A percentile compares a stretch with the other conserved stretches of the same genome.
phyloP scores from a whole-genome alignment of 92 coral and sea anemone genomes.

The Umimayanthus chanpuru region DNA sequence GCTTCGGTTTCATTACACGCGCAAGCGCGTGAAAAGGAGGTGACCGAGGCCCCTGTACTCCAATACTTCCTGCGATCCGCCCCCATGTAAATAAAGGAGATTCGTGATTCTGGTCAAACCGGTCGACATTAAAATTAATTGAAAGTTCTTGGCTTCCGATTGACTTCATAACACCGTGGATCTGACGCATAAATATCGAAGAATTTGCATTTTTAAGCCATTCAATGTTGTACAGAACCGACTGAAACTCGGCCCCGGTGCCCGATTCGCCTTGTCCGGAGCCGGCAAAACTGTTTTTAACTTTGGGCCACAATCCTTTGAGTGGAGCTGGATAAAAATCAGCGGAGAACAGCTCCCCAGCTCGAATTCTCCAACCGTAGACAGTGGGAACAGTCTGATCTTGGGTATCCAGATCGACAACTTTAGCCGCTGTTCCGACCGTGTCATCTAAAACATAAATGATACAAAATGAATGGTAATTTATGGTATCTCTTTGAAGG shows the following conservation, averaged over 20 bases:
- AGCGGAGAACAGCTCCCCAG: too few relatives aligned
- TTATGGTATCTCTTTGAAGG: too few relatives aligned
- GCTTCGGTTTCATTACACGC: slow-evolving; percentile 48
- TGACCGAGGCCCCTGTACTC: too few relatives aligned
- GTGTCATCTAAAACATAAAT: too few relatives aligned
- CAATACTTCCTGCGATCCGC: too few relatives aligned
- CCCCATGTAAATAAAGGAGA: slow-evolving; percentile 50
- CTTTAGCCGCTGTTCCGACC: slow-evolving; percentile 52
- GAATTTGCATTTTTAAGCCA: slow-evolving; percentile 43
- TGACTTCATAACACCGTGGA: slow-evolving; percentile 41
- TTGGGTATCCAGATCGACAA: slow-evolving; percentile 74
- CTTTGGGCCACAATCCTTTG: too few relatives aligned
- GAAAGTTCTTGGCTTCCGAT: slow-evolving; percentile 56
- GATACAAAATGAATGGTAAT: too few relatives aligned
- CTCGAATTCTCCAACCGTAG: too few relatives aligned
- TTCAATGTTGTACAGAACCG: slow-evolving; percentile 60
- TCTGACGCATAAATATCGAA: slow-evolving; percentile 46
- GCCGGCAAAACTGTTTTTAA: slow-evolving; percentile 47
- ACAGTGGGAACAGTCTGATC: too few relatives aligned
- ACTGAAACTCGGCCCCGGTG: slow-evolving; percentile 63
- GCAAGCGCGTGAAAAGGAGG: slow-evolving; percentile 59
- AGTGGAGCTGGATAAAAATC: too few relatives aligned
- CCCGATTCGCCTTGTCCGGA: not conserved
- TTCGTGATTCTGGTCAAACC: slow-evolving; percentile 18
- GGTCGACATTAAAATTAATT: slow-evolving; percentile 70